Conservation (phyloP, 2,888 invertebrate genomes). For the Stenichneumon culpator region DNA sequence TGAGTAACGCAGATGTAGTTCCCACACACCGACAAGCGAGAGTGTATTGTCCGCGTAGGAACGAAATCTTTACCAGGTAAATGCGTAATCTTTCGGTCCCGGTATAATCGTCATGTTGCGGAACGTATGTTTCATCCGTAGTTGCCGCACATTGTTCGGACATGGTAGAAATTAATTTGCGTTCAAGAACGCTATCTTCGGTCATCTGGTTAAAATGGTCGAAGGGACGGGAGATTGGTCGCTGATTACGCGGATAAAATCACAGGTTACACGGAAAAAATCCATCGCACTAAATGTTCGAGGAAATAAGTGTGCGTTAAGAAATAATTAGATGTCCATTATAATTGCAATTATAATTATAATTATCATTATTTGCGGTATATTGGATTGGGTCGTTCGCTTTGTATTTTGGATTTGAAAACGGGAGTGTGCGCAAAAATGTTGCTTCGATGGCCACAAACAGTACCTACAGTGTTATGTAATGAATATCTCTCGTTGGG, state of each 20-base stretch:
- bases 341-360: too few relatives aligned
- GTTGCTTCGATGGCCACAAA: neutral
- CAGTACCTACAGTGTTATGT: neutral
- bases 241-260: too few relatives aligned
- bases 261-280: neutral
- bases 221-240: neutral
- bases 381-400: neutral
- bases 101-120: conserved; percentile 2
- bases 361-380: too few relatives aligned
- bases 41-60: neutral
- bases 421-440: neutral
- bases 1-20: conserved; percentile 38
- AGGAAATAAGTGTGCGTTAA: neutral
- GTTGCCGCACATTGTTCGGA: neutral
- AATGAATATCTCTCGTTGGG: conserved; percentile 22
- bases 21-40: neutral
- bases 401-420: neutral
- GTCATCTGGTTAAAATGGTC: neutral
- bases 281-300: neutral
- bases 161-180: neutral
- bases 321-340: too few relatives aligned
- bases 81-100: neutral
- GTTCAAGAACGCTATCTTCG: neutral
- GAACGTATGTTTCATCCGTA: neutral
- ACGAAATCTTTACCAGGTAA: neutral